Conservation (phyloP, 2,113 vertebrate species). For the Pachypanchax playfairii region DNA sequence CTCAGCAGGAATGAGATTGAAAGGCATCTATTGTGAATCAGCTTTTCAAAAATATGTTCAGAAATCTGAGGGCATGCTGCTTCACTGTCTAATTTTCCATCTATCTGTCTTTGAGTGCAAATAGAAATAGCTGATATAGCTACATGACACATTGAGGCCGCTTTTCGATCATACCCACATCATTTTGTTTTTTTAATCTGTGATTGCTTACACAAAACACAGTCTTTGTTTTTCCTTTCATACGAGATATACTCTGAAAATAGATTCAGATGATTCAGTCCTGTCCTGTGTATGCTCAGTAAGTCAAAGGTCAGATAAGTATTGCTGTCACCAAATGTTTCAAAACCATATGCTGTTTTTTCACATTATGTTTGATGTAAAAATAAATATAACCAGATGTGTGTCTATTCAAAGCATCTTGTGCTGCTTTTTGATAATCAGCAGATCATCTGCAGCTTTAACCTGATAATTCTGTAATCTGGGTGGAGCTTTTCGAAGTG, state of each 20-base stretch:
- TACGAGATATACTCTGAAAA: constrained; percentile 16
- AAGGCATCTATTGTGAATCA: constrained; percentile 36
- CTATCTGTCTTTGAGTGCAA: constrained; percentile 1
- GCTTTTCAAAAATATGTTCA: constrained; percentile 23
- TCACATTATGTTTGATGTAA: constrained; percentile 8
- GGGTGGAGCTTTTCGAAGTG: constrained; percentile 21
- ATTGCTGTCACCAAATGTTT: constrained; percentile 12
- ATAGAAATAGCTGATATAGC: constrained; percentile 19
- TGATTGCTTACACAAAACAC: constrained; percentile 1
- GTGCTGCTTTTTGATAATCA: constrained; percentile 25
- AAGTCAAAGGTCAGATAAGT: constrained; percentile 46
- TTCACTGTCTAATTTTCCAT: not conserved
- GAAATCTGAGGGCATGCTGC: constrained; percentile 8
- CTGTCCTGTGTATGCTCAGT: not conserved
- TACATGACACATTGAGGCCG: constrained; percentile 24
- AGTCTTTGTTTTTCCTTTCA: not conserved
- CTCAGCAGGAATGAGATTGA: constrained; percentile 38
- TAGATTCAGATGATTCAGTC: constrained; percentile 5
- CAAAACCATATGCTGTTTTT: constrained; percentile 30
- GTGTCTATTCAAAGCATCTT: constrained; percentile 37
- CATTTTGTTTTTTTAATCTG: not conserved
- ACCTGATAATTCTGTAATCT: constrained; percentile 49
- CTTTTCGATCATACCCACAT: constrained; percentile 28
- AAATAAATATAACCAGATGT: constrained; percentile 47
- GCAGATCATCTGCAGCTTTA: constrained; percentile 51